Conservation (phyloP, 2,888 invertebrate genomes). For the Laothoe populi region DNA sequence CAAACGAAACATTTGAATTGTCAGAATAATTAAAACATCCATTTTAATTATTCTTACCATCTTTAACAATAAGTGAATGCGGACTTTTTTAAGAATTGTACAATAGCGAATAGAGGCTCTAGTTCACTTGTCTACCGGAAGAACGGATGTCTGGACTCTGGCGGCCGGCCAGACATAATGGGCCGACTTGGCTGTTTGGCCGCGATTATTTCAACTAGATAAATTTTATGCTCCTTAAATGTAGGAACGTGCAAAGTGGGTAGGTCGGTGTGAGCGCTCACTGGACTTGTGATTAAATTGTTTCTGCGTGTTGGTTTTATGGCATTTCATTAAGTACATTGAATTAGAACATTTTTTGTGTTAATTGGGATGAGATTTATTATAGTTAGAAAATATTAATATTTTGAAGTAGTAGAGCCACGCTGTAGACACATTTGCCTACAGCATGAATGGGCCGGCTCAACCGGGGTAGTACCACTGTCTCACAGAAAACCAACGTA, state of each 20-base stretch:
- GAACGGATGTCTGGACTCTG: constrained; percentile 61
- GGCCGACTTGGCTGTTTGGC: constrained; percentile 59
- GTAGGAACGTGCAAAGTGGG: constrained; percentile 64
- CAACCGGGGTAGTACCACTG: no score
- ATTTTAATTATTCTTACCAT: constrained; percentile 31
- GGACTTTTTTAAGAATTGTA: constrained; percentile 38
- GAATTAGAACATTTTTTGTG: not conserved
- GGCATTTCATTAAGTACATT: constrained; percentile 6
- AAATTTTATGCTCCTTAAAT: constrained; percentile 72
- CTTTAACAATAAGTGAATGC: constrained; percentile 34
- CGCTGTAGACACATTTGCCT: no score
- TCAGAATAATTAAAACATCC: no score
- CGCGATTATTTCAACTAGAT: constrained; percentile 75
- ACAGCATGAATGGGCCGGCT: no score
- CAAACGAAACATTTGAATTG: constrained; percentile 8
- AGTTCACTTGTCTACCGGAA: constrained; percentile 49
- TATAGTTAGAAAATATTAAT: not conserved
- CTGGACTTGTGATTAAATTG: constrained; percentile 32
- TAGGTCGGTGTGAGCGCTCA: constrained; percentile 35
- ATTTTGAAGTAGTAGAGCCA: no score
- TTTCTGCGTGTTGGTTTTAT: constrained; percentile 28
- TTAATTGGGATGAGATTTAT: not conserved
- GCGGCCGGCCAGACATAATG: constrained; percentile 68
- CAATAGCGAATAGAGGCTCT: constrained; percentile 49
- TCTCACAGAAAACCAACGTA: no score